phyloP scores from a whole-genome alignment of 2,113 vertebrate genomes.

The Strix uralensis region DNA sequence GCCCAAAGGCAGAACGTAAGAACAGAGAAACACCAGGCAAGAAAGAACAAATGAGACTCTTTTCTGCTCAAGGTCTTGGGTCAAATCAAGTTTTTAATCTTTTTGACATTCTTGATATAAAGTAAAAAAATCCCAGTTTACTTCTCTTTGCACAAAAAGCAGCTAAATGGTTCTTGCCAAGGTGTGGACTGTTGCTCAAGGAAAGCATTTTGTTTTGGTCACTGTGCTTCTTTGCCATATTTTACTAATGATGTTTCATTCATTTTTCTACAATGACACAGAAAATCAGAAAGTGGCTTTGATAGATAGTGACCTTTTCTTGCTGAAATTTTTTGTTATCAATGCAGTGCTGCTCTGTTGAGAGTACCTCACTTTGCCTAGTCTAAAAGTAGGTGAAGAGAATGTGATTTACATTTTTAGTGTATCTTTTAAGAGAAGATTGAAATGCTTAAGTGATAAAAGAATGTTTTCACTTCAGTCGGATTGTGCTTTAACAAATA shows the following conservation, averaged over 20 bases:
- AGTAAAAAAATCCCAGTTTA: neutral
- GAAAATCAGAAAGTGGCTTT: neutral
- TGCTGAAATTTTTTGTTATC: neutral
- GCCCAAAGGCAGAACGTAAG: slow-evolving; percentile 2
- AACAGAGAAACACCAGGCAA: neutral
- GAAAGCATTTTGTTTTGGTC: neutral
- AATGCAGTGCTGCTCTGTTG: neutral
- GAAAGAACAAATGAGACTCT: slow-evolving; percentile 15
- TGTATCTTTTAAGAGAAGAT: neutral
- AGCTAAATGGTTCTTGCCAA: neutral
- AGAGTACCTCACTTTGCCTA: neutral
- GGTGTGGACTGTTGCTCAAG: neutral
- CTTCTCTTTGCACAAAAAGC: neutral
- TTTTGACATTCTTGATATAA: slow-evolving; percentile 9
- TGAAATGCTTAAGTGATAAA: neutral
- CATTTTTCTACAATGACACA: neutral
- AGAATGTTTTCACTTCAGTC: neutral
- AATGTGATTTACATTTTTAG: neutral
- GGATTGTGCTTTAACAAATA: neutral
- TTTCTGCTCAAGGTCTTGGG: slow-evolving; percentile 32
- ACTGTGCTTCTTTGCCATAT: neutral
- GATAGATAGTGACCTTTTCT: neutral
- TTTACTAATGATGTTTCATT: neutral
- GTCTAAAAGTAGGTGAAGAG: neutral
- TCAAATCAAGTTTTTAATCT: slow-evolving; percentile 52